Evolutionary conservation across 92 coral and sea anemone genomes (phyloP).

Genomic region (Diadumene lineata): DNA sequence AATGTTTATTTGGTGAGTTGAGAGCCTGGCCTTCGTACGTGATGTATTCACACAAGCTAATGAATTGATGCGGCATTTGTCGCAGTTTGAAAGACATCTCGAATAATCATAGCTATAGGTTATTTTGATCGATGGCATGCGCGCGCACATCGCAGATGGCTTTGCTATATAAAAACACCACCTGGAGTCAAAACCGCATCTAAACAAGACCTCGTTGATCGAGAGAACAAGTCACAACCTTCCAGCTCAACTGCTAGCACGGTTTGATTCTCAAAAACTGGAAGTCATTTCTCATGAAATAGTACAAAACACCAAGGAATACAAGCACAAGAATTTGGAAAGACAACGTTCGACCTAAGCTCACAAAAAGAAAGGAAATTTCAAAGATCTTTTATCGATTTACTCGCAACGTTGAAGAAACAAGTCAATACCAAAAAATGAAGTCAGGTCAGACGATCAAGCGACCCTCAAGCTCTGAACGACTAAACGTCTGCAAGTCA

Average conservation of each 20-base stretch:
- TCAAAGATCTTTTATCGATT: background rate
- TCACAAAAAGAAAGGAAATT: too few relatives aligned
- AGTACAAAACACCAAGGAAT: too few relatives aligned
- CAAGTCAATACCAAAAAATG: constrained; percentile 9
- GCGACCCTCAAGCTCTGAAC: constrained; percentile 33
- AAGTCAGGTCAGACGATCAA: constrained; percentile 22
- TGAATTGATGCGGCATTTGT: constrained; percentile 25
- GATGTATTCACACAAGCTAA: constrained; percentile 32
- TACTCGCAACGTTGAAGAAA: constrained; percentile 16
- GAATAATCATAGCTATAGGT: constrained; percentile 26
- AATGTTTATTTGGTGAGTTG: background rate
- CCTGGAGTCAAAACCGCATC: constrained; percentile 8
- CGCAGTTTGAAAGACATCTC: constrained; percentile 26
- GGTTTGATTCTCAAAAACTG: too few relatives aligned
- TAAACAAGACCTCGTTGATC: constrained; percentile 7
- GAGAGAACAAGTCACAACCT: background rate
- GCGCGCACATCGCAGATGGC: constrained; percentile 25
- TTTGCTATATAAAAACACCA: constrained; percentile 18
- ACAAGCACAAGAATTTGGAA: too few relatives aligned
- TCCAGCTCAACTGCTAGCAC: too few relatives aligned
- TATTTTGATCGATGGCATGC: constrained; percentile 25
- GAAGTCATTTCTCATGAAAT: too few relatives aligned
- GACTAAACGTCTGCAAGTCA: constrained; percentile 24
- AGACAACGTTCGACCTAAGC: too few relatives aligned
- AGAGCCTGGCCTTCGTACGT: constrained; percentile 9